Evolutionary conservation across 2,113 vertebrate species (phyloP).

Genomic region (Oenanthe melanoleuca): DNA sequence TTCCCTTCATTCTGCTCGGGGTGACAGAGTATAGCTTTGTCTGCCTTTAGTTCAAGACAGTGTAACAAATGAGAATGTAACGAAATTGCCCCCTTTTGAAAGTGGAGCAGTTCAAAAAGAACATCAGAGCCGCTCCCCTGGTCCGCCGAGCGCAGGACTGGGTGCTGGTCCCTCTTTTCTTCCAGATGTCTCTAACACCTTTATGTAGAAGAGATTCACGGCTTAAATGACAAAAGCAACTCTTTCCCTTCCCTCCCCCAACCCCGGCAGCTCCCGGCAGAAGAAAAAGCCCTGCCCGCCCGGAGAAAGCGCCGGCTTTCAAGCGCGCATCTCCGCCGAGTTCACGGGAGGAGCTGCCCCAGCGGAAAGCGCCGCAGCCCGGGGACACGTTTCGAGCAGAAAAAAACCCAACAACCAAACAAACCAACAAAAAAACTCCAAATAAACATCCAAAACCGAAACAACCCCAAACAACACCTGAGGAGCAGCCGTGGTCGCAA

Average conservation of each 20-base stretch:
- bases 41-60: constrained; percentile 77
- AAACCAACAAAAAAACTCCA: too few relatives aligned
- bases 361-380: neutral
- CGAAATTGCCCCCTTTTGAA: constrained; percentile 76
- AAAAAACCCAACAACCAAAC: neutral
- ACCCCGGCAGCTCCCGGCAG: neutral
- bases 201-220: constrained; percentile 60
- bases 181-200: constrained; percentile 46
- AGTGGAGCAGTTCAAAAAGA: constrained; percentile 67
- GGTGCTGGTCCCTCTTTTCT: constrained; percentile 47
- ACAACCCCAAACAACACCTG: neutral
- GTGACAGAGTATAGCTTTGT: constrained; percentile 84
- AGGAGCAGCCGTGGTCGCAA: neutral
- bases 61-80: constrained; percentile 80
- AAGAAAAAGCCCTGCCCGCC: neutral
- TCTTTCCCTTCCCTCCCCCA: constrained; percentile 9
- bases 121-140: constrained; percentile 54
- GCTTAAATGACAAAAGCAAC: constrained; percentile 60
- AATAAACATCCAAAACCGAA: neutral
- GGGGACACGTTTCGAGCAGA: neutral
- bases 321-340: neutral
- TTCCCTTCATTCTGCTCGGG: constrained; percentile 87
- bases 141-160: neutral
- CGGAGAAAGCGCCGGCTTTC: neutral
- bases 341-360: neutral